Percentiles rank a stretch among this genome's conserved stretches.
Conservation (phyloP, 2,113 vertebrate species). For the Entomyzon cyanotis region DNA sequence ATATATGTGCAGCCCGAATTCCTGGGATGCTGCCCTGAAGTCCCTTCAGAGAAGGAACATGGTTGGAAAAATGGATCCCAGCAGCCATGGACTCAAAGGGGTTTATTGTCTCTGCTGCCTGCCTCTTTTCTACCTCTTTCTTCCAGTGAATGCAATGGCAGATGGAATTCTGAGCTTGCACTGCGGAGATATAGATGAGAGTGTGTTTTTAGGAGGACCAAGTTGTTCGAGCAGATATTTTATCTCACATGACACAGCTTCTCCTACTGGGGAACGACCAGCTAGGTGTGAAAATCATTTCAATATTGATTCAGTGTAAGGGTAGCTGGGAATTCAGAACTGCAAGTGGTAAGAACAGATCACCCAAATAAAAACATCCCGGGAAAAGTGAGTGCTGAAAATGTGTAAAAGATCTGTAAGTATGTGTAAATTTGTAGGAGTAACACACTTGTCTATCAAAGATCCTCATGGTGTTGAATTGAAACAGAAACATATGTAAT, state of each 20-base stretch:
- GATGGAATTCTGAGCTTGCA: background rate
- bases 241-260: background rate
- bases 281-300: background rate
- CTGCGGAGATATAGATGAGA: background rate
- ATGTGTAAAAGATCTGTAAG: background rate
- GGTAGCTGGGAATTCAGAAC: background rate
- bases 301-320: background rate
- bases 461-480: background rate
- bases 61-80: background rate
- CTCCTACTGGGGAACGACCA: background rate
- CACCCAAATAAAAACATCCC: background rate
- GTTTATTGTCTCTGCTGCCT: background rate
- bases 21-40: background rate
- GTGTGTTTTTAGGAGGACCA: background rate
- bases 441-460: background rate
- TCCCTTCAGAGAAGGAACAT: background rate
- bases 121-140: background rate
- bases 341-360: background rate
- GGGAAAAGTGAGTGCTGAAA: background rate
- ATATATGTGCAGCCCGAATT: accelerated
- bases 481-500: background rate
- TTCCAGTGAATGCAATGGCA: background rate
- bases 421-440: background rate
- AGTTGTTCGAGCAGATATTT: background rate
- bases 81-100: background rate